phyloP scores from a whole-genome alignment of 2,113 vertebrate genomes.

The Oncorhynchus gorbuscha region DNA sequence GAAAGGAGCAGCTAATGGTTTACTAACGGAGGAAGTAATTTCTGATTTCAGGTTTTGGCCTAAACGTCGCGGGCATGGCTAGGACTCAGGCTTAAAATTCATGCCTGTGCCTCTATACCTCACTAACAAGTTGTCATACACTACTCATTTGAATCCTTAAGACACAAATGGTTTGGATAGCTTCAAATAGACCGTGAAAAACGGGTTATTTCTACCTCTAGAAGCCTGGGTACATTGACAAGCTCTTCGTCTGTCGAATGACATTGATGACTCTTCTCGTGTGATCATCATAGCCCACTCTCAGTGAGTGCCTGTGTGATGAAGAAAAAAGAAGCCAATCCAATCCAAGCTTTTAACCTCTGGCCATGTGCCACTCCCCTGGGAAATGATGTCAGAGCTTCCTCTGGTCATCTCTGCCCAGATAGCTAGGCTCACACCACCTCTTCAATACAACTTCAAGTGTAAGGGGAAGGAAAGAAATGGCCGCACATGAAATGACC shows the following conservation, averaged over 20 bases:
- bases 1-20: too few species aligned
- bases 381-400: background rate
- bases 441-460: conserved; percentile 8
- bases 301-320: background rate
- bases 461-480: background rate
- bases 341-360: conserved; percentile 33
- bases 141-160: too few species aligned
- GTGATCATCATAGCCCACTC: background rate
- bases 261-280: background rate
- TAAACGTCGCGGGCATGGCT: too few species aligned
- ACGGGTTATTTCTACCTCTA: background rate
- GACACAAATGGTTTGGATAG: too few species aligned
- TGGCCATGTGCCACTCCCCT: background rate
- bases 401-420: background rate
- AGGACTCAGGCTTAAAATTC: too few species aligned
- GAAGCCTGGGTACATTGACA: background rate
- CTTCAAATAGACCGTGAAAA: too few species aligned
- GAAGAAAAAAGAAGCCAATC: conserved; percentile 22
- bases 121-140: too few species aligned
- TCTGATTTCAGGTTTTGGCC: too few species aligned
- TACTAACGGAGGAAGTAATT: too few species aligned
- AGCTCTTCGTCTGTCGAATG: background rate
- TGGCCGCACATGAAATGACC: background rate
- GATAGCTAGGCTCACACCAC: conserved; percentile 11
- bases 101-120: too few species aligned